phyloP scores from a whole-genome alignment of 2,113 vertebrate genomes.

The Petaurus breviceps region DNA sequence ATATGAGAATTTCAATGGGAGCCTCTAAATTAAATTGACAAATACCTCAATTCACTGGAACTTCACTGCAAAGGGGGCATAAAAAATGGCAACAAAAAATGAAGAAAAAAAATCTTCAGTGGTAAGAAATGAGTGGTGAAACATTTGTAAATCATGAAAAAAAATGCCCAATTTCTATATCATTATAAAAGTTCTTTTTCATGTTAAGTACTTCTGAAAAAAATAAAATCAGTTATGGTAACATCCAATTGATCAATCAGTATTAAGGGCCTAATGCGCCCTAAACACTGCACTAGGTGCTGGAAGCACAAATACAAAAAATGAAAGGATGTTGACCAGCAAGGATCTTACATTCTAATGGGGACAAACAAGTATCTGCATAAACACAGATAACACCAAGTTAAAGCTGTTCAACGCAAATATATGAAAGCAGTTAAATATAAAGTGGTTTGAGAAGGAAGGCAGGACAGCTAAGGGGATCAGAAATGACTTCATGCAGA shows the following conservation, averaged over 20 bases:
- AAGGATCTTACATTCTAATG: neutral
- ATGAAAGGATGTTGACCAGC: neutral
- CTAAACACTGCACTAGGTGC: neutral
- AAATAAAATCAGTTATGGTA: neutral
- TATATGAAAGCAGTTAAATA: neutral
- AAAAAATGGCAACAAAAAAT: neutral
- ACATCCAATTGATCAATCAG: neutral
- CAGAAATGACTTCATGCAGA: neutral
- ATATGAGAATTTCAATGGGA: neutral
- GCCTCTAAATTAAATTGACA: neutral
- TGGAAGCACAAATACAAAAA: neutral
- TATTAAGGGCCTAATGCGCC: neutral
- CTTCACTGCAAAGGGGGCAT: neutral
- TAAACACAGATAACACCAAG: neutral
- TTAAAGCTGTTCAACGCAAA: neutral
- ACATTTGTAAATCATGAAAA: neutral
- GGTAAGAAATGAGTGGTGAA: neutral
- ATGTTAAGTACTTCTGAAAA: slow-evolving; percentile 7
- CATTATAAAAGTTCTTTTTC: neutral
- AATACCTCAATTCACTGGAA: neutral
- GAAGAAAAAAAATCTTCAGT: neutral
- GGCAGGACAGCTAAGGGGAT: neutral
- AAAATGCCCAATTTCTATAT: neutral
- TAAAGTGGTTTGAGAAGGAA: neutral
- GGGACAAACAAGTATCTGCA: neutral